A percentile compares a stretch with the other conserved stretches of the same genome.
phyloP scores from a whole-genome alignment of 1,140 invertebrate species.

The Brachionus koreanus region DNA sequence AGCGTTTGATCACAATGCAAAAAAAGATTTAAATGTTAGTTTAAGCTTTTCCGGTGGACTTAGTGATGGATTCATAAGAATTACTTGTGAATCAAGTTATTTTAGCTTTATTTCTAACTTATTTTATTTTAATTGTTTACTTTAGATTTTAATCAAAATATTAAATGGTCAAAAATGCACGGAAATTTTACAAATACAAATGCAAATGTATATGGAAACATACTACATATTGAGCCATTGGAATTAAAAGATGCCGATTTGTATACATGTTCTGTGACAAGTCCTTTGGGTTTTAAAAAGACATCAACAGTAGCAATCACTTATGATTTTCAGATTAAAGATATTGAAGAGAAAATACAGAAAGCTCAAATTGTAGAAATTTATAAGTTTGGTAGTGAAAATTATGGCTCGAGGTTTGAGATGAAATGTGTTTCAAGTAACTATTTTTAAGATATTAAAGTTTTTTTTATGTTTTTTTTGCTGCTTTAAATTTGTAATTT shows the following conservation, averaged over 20 bases:
- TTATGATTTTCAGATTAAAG: neutral
- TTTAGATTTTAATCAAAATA: neutral
- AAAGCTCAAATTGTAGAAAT: neutral
- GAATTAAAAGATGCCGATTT: slow-evolving; percentile 9
- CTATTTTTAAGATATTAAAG: neutral
- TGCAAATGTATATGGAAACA: neutral
- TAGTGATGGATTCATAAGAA: slow-evolving; percentile 8
- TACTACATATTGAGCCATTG: neutral
- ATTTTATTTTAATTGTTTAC: neutral
- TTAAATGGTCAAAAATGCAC: neutral
- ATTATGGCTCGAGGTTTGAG: neutral
- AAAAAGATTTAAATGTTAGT: neutral
- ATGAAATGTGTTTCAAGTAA: slow-evolving; percentile 12
- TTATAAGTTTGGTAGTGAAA: neutral
- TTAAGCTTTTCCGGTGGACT: neutral
- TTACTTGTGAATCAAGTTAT: neutral
- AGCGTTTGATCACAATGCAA: neutral
- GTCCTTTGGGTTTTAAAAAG: neutral
- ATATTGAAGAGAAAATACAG: neutral
- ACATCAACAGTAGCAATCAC: neutral
- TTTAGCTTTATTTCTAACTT: neutral
- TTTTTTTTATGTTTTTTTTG: too few relatives aligned
- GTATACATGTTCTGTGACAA: neutral
- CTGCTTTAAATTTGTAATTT: too few relatives aligned
- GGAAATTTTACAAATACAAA: neutral